These are phyloP conservation scores for Cheirogaleus medius DNA, from an alignment of 2,113 vertebrate genomes.

Conservation along the genomic window DNA sequence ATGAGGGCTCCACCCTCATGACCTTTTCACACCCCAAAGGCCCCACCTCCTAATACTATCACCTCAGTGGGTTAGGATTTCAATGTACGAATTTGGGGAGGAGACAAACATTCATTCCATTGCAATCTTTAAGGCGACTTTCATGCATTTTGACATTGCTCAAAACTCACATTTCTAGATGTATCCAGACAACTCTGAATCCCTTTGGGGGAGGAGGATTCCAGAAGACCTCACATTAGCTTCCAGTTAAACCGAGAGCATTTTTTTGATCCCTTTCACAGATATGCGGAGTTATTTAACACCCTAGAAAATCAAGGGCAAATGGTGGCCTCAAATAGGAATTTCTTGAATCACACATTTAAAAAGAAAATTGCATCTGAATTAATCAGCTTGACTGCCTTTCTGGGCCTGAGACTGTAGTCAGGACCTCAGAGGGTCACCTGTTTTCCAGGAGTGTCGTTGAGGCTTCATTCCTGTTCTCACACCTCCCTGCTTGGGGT, in stretches of 20 bases:
- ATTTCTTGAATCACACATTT: neutral
- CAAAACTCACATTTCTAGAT: neutral
- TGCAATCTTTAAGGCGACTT: neutral
- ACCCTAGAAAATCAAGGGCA: neutral
- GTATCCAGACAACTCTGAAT: neutral
- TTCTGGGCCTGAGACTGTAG: neutral
- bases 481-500: accelerated
- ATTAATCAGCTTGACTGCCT: neutral
- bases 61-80: neutral
- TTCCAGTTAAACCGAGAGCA: neutral
- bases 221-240: neutral
- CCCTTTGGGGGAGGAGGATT: too few species aligned
- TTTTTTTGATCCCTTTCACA: neutral
- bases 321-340: neutral
- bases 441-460: neutral
- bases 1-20: neutral
- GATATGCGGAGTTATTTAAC: neutral
- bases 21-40: neutral
- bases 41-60: neutral
- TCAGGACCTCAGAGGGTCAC: neutral
- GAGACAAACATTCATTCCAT: neutral
- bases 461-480: neutral
- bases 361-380: neutral
- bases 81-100: neutral
- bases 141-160: neutral